Evolutionary conservation across 2,113 vertebrate species (phyloP), one percentile per base, ranked within the genome.

Genomic region (Phalacrocorax carbo): DNA sequence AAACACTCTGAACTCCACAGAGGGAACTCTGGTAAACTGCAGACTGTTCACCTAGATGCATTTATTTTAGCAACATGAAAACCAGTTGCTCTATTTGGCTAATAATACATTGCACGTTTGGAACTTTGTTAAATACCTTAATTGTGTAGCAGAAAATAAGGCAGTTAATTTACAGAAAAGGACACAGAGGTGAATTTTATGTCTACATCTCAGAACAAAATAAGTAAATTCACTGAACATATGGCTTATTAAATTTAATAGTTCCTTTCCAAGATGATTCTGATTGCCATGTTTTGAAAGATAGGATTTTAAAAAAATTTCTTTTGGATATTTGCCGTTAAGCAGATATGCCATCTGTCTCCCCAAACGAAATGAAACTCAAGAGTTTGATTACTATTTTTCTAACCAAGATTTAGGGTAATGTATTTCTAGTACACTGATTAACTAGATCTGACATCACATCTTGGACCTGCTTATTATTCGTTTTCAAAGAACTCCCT

Each of bases 241-340:
- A 98, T 98, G 98, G 98, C 98, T 97, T 98, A 98, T 98, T 98
- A 98, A 96, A 97, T 98, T 97, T 97, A 98, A 98, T 97, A 98
- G 96, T 96, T 98, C 92, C 97, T 97, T 98, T 98, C 98, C 98
- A 98, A 98, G 97, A 98, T 96, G 93, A 98, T 97, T 98, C 96
- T 96, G 96, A 98, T 94, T 97, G 97, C 97, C 97, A 97, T 98
- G 98, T 98, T 98, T 98, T 98, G 97, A 98, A 98, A 98, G 97
- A 98, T 93, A 98, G 97, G 95, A 89, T 97, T 97, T 92, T 0
- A 86, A 95, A 95, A 96, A 97, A 97, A 85, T 0, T 93, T 97
- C 97, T 97, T 94, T 96, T 98, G 98, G 98, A 98, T 98, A 98
- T 98, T 98, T 98, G 97, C 98, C 97, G 96, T 98, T 97, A 96